Conservation (phyloP, 1,140 invertebrate species). For the Archivesica marissinica region DNA sequence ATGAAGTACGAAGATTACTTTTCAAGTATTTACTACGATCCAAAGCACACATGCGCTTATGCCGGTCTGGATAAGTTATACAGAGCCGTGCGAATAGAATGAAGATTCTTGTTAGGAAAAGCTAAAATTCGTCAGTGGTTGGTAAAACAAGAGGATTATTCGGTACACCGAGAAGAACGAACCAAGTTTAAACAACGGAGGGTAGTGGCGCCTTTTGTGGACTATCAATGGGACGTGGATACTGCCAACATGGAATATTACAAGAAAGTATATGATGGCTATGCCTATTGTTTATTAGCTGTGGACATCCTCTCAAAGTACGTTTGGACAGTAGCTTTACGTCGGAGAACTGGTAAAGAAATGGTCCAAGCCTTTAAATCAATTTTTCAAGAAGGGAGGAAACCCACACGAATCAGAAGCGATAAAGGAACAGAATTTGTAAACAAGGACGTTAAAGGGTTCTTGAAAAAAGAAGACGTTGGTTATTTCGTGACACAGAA, state of each 20-base stretch:
- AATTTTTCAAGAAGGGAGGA: constrained; percentile 8
- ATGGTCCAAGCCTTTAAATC: neutral
- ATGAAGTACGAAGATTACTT: constrained; percentile 33
- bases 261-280: constrained; percentile 32
- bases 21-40: constrained; percentile 33
- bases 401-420: neutral
- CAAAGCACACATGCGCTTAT: constrained; percentile 1
- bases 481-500: constrained; percentile 14
- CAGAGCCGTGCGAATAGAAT: constrained; percentile 19
- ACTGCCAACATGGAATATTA: constrained; percentile 47
- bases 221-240: constrained; percentile 47
- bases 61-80: constrained; percentile 20
- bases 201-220: constrained; percentile 3
- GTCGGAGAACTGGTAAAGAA: neutral
- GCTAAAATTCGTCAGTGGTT: constrained; percentile 29
- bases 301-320: constrained; percentile 39
- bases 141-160: constrained; percentile 48
- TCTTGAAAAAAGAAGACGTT: neutral
- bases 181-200: neutral
- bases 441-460: constrained; percentile 20
- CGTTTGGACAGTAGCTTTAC: constrained; percentile 13
- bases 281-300: constrained; percentile 30
- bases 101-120: constrained; percentile 32
- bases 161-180: constrained; percentile 17
- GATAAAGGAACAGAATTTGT: constrained; percentile 28